phyloP scores from a whole-genome alignment of 2,113 vertebrate species.

The Charadrius vociferus region DNA sequence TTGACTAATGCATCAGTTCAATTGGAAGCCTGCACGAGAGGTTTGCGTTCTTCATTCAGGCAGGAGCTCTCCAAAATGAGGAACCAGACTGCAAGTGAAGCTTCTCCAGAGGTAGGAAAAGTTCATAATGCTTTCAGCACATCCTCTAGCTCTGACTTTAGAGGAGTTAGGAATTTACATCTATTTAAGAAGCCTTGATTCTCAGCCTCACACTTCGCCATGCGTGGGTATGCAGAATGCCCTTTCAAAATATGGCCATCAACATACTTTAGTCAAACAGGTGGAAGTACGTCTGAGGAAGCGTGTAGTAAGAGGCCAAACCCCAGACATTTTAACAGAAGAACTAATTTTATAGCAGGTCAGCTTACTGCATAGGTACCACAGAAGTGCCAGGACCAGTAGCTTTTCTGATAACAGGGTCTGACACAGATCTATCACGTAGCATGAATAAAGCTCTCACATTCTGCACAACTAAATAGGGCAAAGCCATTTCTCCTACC shows the following conservation, averaged over 20 bases:
- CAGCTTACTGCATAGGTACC: conserved; percentile 62
- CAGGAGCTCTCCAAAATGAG: conserved; percentile 71
- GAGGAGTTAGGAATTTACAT: conserved; percentile 33
- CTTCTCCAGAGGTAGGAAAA: conserved; percentile 73
- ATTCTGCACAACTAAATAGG: conserved; percentile 64
- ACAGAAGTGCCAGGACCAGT: conserved; percentile 18
- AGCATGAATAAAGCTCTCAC: conserved; percentile 55
- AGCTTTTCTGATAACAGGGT: not conserved
- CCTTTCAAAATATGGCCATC: conserved; percentile 5
- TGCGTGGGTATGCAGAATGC: conserved; percentile 29
- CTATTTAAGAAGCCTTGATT: conserved; percentile 56
- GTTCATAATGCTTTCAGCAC: conserved; percentile 47
- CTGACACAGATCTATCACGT: conserved; percentile 26
- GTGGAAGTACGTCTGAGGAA: not conserved
- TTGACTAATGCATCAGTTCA: conserved; percentile 55
- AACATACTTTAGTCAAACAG: conserved; percentile 56
- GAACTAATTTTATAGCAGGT: not conserved
- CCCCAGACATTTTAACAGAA: not conserved
- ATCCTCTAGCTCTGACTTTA: conserved; percentile 56
- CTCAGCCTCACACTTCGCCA: conserved; percentile 39
- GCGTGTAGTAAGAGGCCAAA: not conserved
- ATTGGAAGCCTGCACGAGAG: conserved; percentile 61
- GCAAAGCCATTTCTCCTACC: conserved; percentile 72
- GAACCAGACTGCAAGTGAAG: conserved; percentile 72
- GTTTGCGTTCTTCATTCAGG: conserved; percentile 71